Evolutionary conservation across 2,113 vertebrate genomes (phyloP).

Genomic region (Piprites chloris): DNA sequence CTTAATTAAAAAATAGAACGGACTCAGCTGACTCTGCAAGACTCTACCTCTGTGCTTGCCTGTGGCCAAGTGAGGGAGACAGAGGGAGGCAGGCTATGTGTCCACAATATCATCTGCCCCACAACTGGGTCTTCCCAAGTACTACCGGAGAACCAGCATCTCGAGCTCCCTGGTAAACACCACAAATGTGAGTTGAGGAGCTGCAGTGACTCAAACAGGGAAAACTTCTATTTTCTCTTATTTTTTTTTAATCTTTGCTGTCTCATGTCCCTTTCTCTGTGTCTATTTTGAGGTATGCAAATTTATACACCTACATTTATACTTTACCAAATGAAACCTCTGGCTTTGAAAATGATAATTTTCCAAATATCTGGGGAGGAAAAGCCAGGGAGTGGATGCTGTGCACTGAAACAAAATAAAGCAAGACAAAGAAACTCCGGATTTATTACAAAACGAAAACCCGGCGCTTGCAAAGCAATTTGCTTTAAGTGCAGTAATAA

Average conservation of each 20-base stretch:
- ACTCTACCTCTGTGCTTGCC: neutral
- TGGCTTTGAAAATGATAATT: neutral
- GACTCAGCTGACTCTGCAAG: neutral
- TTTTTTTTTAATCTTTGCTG: neutral
- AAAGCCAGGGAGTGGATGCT: neutral
- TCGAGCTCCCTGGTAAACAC: neutral
- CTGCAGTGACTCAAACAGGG: neutral
- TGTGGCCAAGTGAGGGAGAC: neutral
- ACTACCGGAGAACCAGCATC: neutral
- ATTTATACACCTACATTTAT: neutral
- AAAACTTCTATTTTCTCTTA: neutral
- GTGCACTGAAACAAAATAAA: slow-evolving; percentile 4
- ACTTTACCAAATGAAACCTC: neutral
- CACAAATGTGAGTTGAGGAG: neutral
- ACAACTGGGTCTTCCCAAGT: neutral
- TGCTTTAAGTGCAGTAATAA: neutral
- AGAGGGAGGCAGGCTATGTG: neutral
- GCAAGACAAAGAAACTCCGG: neutral
- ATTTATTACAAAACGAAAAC: neutral
- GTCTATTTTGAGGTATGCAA: neutral
- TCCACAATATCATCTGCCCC: neutral
- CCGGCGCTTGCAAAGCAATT: neutral
- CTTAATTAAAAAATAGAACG: neutral
- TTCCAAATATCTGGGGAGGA: neutral
- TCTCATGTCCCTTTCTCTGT: neutral